phyloP scores from a whole-genome alignment of 2,113 vertebrate genomes.

The Otus sunia region DNA sequence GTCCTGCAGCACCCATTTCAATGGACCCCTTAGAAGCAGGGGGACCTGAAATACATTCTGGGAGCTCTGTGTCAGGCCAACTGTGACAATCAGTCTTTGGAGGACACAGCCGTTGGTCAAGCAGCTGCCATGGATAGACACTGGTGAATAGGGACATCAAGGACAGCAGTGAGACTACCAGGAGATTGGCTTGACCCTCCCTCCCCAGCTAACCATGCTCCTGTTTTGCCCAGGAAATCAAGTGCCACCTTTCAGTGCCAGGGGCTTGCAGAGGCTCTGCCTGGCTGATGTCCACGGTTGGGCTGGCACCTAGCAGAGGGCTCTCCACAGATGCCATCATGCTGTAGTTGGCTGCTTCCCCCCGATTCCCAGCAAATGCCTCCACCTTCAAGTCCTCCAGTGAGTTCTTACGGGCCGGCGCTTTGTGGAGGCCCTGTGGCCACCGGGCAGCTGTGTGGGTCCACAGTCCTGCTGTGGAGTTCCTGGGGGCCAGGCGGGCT shows the following conservation, averaged over 20 bases:
- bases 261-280: slow-evolving; percentile 74
- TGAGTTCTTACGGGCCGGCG: background rate
- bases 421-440: slow-evolving; percentile 23
- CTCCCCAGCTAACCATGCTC: background rate
- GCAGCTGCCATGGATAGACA: background rate
- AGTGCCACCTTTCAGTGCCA: slow-evolving; percentile 79
- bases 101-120: background rate
- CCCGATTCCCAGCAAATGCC: slow-evolving; percentile 26
- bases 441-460: background rate
- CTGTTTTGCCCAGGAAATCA: background rate
- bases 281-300: slow-evolving; percentile 47
- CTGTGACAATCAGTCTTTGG: background rate
- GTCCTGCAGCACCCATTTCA: background rate
- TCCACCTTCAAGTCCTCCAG: slow-evolving; percentile 56
- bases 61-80: background rate
- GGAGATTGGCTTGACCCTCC: background rate
- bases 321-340: slow-evolving; percentile 39
- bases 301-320: slow-evolving; percentile 53
- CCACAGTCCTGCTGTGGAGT: background rate
- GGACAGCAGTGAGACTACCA: background rate
- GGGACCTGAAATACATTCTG: background rate
- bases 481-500: background rate
- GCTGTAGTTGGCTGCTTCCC: slow-evolving; percentile 56
- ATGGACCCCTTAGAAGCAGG: background rate
- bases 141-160: background rate